Evolutionary conservation across 1,140 invertebrate species (phyloP), one percentile per base, ranked within the genome.

Genomic region (Hormaphis cornu): DNA sequence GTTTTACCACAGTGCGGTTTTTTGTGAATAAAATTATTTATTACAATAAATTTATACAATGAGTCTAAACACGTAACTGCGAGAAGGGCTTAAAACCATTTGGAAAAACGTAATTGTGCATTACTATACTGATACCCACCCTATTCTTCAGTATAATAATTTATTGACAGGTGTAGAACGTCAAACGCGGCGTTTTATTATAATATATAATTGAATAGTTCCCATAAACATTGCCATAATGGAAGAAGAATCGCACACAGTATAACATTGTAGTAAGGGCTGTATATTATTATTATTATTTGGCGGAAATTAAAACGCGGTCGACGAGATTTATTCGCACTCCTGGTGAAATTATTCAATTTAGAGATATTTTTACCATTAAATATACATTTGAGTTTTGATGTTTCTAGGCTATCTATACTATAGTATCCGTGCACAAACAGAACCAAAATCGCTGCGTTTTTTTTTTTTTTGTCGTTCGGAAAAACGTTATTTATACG

Each of bases 381-480:
- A 4, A 53, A 53, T n/a, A n/a, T n/a, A n/a, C n/a, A n/a, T n/a
- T n/a, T n/a, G n/a, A n/a, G n/a, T n/a, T n/a, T n/a, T n/a, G n/a
- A n/a, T n/a, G n/a, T n/a, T n/a, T n/a, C n/a, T n/a, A n/a, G n/a
- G n/a, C n/a, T n/a, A n/a, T n/a, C n/a, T n/a, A n/a, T n/a, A n/a
- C n/a, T n/a, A n/a, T n/a, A n/a, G n/a, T n/a, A n/a, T n/a, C n/a
- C n/a, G n/a, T n/a, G 18, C 35, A 56, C 53, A 56, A 56, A 35
- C 53, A 20, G 35, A 35, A 56, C 33, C 28, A 22, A n/a, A 35
- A 33, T n/a, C n/a, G n/a, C n/a, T n/a, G n/a, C n/a, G n/a, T n/a
- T n/a, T n/a, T n/a, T n/a, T n/a, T n/a, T n/a, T n/a, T 56, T 56
- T 35, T 56, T 56, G 53, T 30, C 10, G 35, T 56, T 35, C 53